Evolutionary conservation across 1,140 invertebrate species (phyloP).

Genomic region (Eumaeus atala): DNA sequence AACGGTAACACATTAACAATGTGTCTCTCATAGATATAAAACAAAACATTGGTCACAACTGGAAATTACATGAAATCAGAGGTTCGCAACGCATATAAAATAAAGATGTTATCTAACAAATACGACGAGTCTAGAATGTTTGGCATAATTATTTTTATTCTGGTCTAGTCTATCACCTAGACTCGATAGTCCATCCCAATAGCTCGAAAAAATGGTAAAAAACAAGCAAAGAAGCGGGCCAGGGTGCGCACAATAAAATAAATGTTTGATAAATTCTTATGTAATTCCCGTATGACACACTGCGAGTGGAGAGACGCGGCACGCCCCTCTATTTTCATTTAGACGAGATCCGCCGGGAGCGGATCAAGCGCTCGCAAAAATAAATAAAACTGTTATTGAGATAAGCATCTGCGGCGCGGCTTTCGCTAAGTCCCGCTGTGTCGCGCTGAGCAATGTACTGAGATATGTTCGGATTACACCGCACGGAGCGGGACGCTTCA

Average conservation of each 20-base stretch:
- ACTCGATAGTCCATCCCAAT: too few relatives aligned
- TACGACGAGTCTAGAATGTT: too few relatives aligned
- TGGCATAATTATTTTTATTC: too few relatives aligned
- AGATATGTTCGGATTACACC: slow-evolving; percentile 68
- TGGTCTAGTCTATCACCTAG: too few relatives aligned
- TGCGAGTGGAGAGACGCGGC: slow-evolving; percentile 22
- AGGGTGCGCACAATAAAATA: neutral
- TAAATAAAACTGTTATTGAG: slow-evolving; percentile 75
- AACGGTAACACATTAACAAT: too few relatives aligned
- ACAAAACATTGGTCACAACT: too few relatives aligned
- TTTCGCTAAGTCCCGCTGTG: slow-evolving; percentile 66
- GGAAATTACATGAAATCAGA: too few relatives aligned
- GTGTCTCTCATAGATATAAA: too few relatives aligned
- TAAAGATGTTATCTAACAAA: too few relatives aligned
- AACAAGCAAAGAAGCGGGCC: neutral
- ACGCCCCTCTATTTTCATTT: slow-evolving; percentile 63
- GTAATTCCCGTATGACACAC: slow-evolving; percentile 11
- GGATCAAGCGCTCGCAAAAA: slow-evolving; percentile 67
- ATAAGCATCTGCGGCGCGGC: slow-evolving; percentile 70
- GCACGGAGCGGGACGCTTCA: slow-evolving; percentile 39
- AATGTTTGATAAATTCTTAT: slow-evolving; percentile 13
- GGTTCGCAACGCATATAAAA: too few relatives aligned
- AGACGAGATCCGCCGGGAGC: slow-evolving; percentile 49
- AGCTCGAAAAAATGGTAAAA: neutral
- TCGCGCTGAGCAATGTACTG: slow-evolving; percentile 65